Evolutionary conservation across 2,113 vertebrate species (phyloP).

Genomic region (Lepus europaeus): DNA sequence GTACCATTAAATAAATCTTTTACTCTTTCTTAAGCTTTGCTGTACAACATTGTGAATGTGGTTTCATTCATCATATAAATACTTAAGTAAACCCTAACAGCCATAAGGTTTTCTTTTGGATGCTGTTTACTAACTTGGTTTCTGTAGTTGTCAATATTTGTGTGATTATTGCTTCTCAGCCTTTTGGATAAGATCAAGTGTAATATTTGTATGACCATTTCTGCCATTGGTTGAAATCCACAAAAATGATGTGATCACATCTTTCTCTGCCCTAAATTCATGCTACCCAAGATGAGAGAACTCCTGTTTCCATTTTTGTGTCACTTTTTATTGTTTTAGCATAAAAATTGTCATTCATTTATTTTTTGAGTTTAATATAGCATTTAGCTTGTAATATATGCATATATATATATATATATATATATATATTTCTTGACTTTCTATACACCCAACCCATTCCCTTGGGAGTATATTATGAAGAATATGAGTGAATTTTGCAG

Average conservation of each 20-base stretch:
- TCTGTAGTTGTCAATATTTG: not conserved
- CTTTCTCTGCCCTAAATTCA: not conserved
- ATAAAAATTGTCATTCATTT: not conserved
- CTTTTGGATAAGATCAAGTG: not conserved
- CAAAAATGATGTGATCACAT: not conserved
- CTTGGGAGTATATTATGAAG: not conserved
- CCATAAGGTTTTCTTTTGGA: not conserved
- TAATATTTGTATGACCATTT: not conserved
- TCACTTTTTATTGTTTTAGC: not conserved
- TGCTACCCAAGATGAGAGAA: not conserved
- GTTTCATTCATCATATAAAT: not conserved
- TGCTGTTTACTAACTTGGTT: not conserved
- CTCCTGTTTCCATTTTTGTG: slow-evolving; percentile 34
- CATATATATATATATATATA: too few relatives aligned
- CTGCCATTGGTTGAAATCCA: not conserved
- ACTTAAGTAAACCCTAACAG: not conserved
- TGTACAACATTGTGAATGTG: not conserved
- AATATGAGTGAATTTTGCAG: not conserved
- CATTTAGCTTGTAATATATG: slow-evolving; percentile 4
- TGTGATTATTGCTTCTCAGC: not conserved
- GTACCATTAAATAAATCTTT: not conserved
- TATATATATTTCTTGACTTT: slow-evolving; percentile 2
- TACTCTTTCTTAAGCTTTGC: not conserved
- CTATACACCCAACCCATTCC: not conserved
- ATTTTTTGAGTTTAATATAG: not conserved